Evolutionary conservation across 2,797 vertebrate genomes (phyloP).

Genomic region (Novumbra hubbsi): DNA sequence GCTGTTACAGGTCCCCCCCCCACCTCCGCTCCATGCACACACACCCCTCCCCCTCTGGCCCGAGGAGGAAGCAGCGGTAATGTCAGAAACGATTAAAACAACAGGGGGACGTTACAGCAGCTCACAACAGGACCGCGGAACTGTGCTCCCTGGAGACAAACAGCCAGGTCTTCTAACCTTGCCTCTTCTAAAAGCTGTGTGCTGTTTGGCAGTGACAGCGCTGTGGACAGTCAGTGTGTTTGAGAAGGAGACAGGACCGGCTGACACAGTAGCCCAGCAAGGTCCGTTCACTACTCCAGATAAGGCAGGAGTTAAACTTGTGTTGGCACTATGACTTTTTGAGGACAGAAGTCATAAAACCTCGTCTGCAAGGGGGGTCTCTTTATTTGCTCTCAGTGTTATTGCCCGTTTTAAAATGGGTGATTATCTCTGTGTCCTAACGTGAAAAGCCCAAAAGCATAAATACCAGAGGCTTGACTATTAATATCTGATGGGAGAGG

Average conservation of each 20-base stretch:
- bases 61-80: slow-evolving; percentile 48
- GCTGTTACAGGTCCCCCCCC: slow-evolving; percentile 7
- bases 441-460: neutral
- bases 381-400: neutral
- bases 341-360: neutral
- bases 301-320: neutral
- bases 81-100: slow-evolving; percentile 54
- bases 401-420: neutral
- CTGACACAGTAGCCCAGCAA: neutral
- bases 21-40: neutral
- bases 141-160: neutral
- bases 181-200: neutral
- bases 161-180: neutral
- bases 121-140: slow-evolving; percentile 33
- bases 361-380: neutral
- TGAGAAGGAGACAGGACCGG: neutral
- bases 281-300: neutral
- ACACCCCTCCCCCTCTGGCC: slow-evolving; percentile 5
- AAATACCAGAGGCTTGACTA: neutral
- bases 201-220: neutral
- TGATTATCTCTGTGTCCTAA: neutral
- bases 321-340: neutral
- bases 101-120: slow-evolving; percentile 25
- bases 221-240: neutral
- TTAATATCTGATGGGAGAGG: neutral